Evolutionary conservation across 2,113 vertebrate genomes (phyloP), one percentile per base, ranked within the genome.

Genomic region (Zosterops hypoxanthus): DNA sequence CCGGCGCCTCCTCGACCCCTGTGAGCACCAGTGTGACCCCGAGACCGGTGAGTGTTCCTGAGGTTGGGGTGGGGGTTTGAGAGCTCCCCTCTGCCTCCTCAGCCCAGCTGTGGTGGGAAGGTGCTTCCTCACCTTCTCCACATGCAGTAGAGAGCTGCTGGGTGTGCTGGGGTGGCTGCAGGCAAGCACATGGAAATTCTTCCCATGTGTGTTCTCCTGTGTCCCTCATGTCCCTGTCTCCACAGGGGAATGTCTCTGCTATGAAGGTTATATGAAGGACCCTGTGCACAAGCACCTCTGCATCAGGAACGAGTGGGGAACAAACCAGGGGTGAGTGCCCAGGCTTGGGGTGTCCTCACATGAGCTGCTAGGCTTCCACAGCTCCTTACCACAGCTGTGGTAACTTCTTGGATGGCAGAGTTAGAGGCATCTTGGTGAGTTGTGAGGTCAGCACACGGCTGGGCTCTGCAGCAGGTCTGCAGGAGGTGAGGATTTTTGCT

Each of bases 301-400:
- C 97, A 99, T 99, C 97, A 98, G 99, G 72, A 99, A 99, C 0
- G 99, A 99, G 94, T 99, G 99, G 99, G 99, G 99, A 31, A 99
- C 98, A 2, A 99, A 99, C 97, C 99, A 99, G 90, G 99, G 99
- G 99, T 99, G 98, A 98, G 99, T 98, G 53, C 41, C 76, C 46
- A 5, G 73, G 25, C 39, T 47, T 47, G 26, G 44, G 12, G 29
- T 2, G 3, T 44, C 50, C 82, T 49, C 47, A 52, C 60, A 8
- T 0, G 11, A 89, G 72, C 82, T 86, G 50, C 90, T 61, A 21
- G 55, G 41, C 76, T 46, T 31, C 79, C 73, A 31, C 28, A 56
- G 61, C 36, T n/a, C 19, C 2, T 42, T 9, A 7, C 82, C 66
- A 23, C 31, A 53, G 53, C 70, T 87, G 36, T 22, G 44, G 3